Base-by-base conservation (phyloP, 2,113 vertebrate species). In the Pimephales promelas region DNA sequence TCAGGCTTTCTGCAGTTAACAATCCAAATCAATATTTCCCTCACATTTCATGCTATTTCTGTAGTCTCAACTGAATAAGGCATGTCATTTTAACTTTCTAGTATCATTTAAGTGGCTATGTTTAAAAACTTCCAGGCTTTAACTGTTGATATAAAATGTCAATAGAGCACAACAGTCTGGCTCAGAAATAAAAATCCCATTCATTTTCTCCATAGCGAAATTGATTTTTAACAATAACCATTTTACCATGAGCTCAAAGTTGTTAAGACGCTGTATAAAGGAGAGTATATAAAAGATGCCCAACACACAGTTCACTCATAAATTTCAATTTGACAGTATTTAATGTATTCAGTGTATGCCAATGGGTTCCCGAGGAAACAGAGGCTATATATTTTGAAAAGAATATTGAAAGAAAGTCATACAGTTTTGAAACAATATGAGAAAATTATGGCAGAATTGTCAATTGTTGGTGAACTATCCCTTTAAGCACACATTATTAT, bases 11-110 rank as follows among this genome's bases (percentile, higher is more conserved):
- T 54, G 14, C 72, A 54, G 24, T 20, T 34, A 75, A 72, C 68
- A 54, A 75, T 10, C 72, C 72, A 28, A 75, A 75, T 75, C 72
- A 34, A 54, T 75, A 47, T 54, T 31, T 28, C 45, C 40, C 28
- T 26, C 72, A 20, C 72, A 54, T 45, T 45, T 47, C 5, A 45
- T 45, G 68, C 40, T 45, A 43, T 72, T 45, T 72, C 68, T 24
- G 68, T 72, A 72, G 68, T n/a, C 68, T 45, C 40, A 9, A 43
- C 40, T 72, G 68, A 45, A 36, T 45, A 24, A 24, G 36, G 11
- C n/a, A 24, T 11, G 22, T 3, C 36, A 24, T 71, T 71, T 43
- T 71, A 71, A 11, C 36, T 43, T 64, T 71, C 20, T 43, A 43
- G 22, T 14, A n/a, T 43, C 40, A 72, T 45, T 72, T 24, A 3